Evolutionary conservation across 2,888 invertebrate genomes (phyloP).

Genomic region (Achlya flavicornis): DNA sequence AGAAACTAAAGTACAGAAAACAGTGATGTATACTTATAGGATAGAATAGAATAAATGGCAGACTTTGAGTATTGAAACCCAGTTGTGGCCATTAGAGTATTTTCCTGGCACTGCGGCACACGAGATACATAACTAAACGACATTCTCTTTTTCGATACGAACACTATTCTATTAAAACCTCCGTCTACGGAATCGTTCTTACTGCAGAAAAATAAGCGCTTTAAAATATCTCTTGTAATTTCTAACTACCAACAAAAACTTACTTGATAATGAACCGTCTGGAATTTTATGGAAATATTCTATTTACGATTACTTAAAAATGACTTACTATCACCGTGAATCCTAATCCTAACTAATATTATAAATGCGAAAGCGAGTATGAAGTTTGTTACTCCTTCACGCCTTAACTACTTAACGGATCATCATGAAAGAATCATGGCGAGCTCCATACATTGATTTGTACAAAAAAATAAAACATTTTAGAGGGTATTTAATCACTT

Average conservation of each 20-base stretch:
- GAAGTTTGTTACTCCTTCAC: too few relatives aligned
- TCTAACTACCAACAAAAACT: conserved; percentile 12
- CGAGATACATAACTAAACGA: conserved; percentile 18
- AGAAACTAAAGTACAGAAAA: not conserved
- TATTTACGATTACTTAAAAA: too few relatives aligned
- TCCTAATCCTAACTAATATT: too few relatives aligned
- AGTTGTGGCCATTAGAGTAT: conserved; percentile 22
- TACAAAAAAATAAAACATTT: too few relatives aligned
- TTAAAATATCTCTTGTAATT: conserved; percentile 13
- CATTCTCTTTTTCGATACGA: conserved; percentile 26
- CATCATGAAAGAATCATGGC: too few relatives aligned
- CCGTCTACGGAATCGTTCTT: conserved; percentile 21
- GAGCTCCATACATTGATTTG: too few relatives aligned
- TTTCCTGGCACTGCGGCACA: conserved; percentile 8
- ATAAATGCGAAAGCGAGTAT: too few relatives aligned
- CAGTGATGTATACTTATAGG: not conserved
- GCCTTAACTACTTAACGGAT: too few relatives aligned
- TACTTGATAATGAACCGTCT: not conserved
- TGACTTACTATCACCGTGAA: too few relatives aligned
- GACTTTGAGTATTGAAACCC: conserved; percentile 14
- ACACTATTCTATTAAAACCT: conserved; percentile 30
- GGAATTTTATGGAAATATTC: not conserved
- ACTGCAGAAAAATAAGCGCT: conserved; percentile 16
- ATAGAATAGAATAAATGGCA: not conserved
- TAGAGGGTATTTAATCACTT: too few relatives aligned